phyloP scores from a whole-genome alignment of 2,888 invertebrate species.

The Tenthredo mesomela region DNA sequence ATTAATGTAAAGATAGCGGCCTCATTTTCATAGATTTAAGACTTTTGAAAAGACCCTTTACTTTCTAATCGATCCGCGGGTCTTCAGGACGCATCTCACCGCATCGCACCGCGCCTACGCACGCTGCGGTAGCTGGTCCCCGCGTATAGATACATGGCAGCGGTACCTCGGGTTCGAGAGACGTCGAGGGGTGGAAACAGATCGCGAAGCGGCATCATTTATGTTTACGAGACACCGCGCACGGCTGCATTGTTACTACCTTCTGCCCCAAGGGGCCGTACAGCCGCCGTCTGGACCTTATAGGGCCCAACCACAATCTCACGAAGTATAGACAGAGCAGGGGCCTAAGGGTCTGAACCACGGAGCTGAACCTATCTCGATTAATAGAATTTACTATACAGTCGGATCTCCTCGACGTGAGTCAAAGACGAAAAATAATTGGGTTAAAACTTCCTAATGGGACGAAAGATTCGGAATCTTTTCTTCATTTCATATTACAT shows the following conservation, averaged over 20 bases:
- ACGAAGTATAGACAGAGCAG: constrained; percentile 50
- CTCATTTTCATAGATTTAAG: constrained; percentile 31
- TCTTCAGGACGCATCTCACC: background rate
- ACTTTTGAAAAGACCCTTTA: constrained; percentile 16
- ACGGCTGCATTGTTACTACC: constrained; percentile 61
- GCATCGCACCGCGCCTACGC: constrained; percentile 4
- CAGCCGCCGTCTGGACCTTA: constrained; percentile 71
- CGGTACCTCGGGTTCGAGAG: constrained; percentile 60
- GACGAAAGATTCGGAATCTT: constrained; percentile 33
- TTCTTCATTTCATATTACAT: background rate
- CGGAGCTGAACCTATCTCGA: constrained; percentile 61
- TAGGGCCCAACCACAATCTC: constrained; percentile 67
- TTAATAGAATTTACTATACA: constrained; percentile 66
- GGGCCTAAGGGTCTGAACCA: constrained; percentile 33
- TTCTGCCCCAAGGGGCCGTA: constrained; percentile 66
- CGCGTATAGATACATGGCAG: constrained; percentile 68
- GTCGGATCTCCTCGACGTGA: constrained; percentile 54
- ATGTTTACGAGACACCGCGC: constrained; percentile 75
- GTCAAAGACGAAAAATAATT: constrained; percentile 60
- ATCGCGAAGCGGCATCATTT: constrained; percentile 75
- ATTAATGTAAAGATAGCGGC: constrained; percentile 32
- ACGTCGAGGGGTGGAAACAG: constrained; percentile 35
- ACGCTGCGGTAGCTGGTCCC: constrained; percentile 4
- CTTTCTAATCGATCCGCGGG: constrained; percentile 43
- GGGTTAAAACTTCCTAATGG: constrained; percentile 57